These are phyloP conservation scores for Periphyllus acericola DNA, from an alignment of 2,888 invertebrate species.

Conservation along the genomic window DNA sequence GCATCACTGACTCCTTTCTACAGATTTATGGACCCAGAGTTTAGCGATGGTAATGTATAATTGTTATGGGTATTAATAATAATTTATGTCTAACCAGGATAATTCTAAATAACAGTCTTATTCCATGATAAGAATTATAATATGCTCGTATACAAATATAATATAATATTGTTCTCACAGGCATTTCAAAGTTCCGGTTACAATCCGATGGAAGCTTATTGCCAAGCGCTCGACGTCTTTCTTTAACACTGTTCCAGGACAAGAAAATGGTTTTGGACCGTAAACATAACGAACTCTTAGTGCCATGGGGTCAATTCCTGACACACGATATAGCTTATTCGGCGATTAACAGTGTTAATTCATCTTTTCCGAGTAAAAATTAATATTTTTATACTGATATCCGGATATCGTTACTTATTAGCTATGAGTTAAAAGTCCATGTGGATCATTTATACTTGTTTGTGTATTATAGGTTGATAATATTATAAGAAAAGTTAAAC, in stretches of 20 bases:
- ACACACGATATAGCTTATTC: conserved; percentile 37
- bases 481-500: too few relatives aligned
- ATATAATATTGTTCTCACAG: conserved; percentile 64
- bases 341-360: conserved; percentile 40
- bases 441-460: too few relatives aligned
- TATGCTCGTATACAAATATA: too few relatives aligned
- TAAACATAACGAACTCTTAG: conserved; percentile 13
- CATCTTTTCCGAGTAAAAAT: conserved; percentile 44
- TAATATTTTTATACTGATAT: background rate
- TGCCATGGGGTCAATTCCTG: conserved; percentile 38
- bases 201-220: conserved; percentile 37
- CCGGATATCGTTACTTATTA: too few relatives aligned
- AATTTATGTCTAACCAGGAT: too few relatives aligned
- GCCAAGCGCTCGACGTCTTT: conserved; percentile 23
- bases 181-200: conserved; percentile 64
- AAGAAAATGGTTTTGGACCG: background rate
- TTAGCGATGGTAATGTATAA: conserved; percentile 11
- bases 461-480: too few relatives aligned
- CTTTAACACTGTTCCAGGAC: conserved; percentile 8
- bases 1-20: conserved; percentile 65
- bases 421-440: too few relatives aligned
- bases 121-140: too few relatives aligned
- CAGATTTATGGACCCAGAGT: conserved; percentile 32
- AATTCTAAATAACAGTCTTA: too few relatives aligned
- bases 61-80: too few relatives aligned